Percentiles rank a stretch among this genome's conserved stretches.
phyloP scores from a whole-genome alignment of 2,797 vertebrate genomes.

The Cuculus canorus region DNA sequence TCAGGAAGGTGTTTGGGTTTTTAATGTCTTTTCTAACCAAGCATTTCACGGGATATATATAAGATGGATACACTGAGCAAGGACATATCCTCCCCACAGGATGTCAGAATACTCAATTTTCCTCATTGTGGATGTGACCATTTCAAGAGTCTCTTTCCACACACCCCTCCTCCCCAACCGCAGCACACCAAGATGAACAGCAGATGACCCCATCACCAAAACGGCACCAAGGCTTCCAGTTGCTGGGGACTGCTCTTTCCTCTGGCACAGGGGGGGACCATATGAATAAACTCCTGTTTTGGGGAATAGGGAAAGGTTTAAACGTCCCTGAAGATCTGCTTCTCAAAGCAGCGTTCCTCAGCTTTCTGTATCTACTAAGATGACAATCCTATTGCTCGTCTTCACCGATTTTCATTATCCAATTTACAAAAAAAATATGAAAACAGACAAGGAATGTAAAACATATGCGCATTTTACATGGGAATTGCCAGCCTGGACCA shows the following conservation, averaged over 20 bases:
- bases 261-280: neutral
- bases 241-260: neutral
- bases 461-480: neutral
- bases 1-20: neutral
- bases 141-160: neutral
- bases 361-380: neutral
- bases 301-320: neutral
- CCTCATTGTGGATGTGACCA: rapidly evolving
- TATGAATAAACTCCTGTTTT: neutral
- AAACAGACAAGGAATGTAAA: neutral
- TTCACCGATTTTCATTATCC: neutral
- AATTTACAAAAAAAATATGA: neutral
- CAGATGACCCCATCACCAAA: neutral
- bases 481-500: neutral
- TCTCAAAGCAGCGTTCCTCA: neutral
- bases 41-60: neutral
- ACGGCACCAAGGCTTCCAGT: neutral
- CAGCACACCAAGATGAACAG: neutral
- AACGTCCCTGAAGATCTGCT: neutral
- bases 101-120: neutral
- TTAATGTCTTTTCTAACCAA: neutral
- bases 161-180: neutral
- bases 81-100: neutral
- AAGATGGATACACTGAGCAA: neutral
- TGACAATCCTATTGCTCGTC: neutral